These are phyloP conservation scores for Hafferia zeledoni DNA, from an alignment of 2,797 vertebrate genomes.

Conservation along the genomic window DNA sequence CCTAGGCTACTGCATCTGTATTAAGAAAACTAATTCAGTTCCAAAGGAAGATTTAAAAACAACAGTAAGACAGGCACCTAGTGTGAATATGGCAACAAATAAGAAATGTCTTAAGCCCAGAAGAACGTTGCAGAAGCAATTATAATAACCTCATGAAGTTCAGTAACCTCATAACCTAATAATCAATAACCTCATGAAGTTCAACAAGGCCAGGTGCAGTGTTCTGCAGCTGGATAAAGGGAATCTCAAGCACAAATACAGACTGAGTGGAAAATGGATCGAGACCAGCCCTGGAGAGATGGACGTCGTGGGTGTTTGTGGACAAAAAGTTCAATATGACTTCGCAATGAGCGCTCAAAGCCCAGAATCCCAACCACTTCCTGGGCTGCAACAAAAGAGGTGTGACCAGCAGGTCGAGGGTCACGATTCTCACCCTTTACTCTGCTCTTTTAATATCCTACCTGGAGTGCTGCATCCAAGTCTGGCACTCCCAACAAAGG, in stretches of 20 bases:
- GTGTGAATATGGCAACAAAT: not conserved
- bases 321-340: not conserved
- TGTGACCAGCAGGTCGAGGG: not conserved
- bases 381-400: not conserved
- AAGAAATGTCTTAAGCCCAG: not conserved
- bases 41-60: not conserved
- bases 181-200: not conserved
- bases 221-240: not conserved
- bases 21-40: not conserved
- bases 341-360: not conserved
- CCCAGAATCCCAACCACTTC: not conserved
- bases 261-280: not conserved
- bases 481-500: not conserved
- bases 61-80: not conserved
- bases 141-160: not conserved
- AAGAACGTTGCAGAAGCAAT: not conserved
- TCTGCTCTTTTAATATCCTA: not conserved
- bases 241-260: not conserved
- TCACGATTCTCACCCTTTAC: not conserved
- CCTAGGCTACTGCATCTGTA: not conserved
- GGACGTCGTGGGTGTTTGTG: not conserved
- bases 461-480: no score
- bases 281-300: no score
- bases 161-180: not conserved
- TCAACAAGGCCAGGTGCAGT: not conserved